Percentiles rank a stretch among this genome's conserved stretches.
Conservation (phyloP, 2,797 vertebrate species). For the Takifugu ocellatus region DNA sequence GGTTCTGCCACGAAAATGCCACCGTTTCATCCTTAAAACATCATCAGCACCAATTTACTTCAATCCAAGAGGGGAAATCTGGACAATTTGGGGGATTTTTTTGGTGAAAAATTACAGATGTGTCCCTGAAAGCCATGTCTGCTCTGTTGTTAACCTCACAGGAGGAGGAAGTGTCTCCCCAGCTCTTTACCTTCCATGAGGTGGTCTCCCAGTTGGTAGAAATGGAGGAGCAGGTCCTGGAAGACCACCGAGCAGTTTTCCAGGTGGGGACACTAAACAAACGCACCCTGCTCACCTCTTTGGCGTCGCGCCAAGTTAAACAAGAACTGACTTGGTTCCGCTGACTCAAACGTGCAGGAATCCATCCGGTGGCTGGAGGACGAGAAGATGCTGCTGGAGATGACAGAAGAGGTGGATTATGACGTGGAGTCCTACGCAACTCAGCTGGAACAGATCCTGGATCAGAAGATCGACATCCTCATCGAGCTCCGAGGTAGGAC, state of each 20-base stretch:
- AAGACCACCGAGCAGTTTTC: constrained; percentile 94
- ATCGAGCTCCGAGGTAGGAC: constrained; percentile 88
- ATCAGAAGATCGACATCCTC: constrained; percentile 95
- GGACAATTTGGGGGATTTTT: too few relatives aligned
- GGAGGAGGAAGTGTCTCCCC: constrained; percentile 98
- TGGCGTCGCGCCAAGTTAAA: not conserved
- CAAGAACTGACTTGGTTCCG: too few relatives aligned
- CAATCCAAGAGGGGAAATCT: too few relatives aligned
- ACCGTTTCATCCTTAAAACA: too few relatives aligned
- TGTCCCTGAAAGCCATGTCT: too few relatives aligned
- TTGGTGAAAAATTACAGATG: not conserved
- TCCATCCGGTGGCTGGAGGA: constrained; percentile 95
- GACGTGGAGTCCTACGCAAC: constrained; percentile 94
- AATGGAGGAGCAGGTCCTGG: constrained; percentile 97
- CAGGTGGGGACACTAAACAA: constrained; percentile 78
- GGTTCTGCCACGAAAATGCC: too few relatives aligned
- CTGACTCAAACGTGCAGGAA: constrained; percentile 72
- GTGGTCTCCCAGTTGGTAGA: constrained; percentile 96
- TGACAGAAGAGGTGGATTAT: constrained; percentile 98
- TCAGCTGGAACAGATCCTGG: constrained; percentile 94
- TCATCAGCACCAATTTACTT: too few relatives aligned
- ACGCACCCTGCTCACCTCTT: not conserved
- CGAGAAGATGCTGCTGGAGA: constrained; percentile 92
- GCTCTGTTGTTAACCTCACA: constrained; percentile 36
- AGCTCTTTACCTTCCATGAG: constrained; percentile 95